Evolutionary conservation across 2,797 vertebrate genomes (phyloP).

Genomic region (Euphonia xanthogaster): DNA sequence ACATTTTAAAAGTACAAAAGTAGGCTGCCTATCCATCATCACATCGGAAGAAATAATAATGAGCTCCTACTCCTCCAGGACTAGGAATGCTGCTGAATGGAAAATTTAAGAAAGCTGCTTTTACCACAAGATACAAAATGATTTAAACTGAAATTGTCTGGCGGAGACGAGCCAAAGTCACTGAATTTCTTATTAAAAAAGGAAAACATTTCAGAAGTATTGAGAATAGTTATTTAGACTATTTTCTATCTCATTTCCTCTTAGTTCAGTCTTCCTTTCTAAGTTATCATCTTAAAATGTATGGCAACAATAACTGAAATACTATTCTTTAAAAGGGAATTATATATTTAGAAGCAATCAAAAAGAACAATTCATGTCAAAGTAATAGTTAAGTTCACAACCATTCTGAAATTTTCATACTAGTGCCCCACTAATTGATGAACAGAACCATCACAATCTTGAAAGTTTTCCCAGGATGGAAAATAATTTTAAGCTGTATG

Average conservation of each 20-base stretch:
- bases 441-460: background rate
- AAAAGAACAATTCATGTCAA: background rate
- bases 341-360: background rate
- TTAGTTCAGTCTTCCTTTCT: background rate
- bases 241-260: background rate
- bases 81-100: constrained; percentile 25
- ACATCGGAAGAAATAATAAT: constrained; percentile 10
- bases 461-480: background rate
- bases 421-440: background rate
- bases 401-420: background rate
- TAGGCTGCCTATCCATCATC: constrained; percentile 9
- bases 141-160: constrained; percentile 1
- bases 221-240: background rate
- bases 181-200: background rate
- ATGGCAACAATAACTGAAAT: background rate
- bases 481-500: background rate
- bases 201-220: background rate
- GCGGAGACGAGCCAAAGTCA: background rate
- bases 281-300: background rate
- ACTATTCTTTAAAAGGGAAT: background rate
- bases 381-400: background rate
- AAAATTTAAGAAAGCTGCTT: constrained; percentile 34
- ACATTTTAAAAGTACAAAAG: constrained; percentile 4
- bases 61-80: constrained; percentile 15
- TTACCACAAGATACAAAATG: background rate